Evolutionary conservation across 2,113 vertebrate genomes (phyloP).

Genomic region (Gobiocypris rarus): DNA sequence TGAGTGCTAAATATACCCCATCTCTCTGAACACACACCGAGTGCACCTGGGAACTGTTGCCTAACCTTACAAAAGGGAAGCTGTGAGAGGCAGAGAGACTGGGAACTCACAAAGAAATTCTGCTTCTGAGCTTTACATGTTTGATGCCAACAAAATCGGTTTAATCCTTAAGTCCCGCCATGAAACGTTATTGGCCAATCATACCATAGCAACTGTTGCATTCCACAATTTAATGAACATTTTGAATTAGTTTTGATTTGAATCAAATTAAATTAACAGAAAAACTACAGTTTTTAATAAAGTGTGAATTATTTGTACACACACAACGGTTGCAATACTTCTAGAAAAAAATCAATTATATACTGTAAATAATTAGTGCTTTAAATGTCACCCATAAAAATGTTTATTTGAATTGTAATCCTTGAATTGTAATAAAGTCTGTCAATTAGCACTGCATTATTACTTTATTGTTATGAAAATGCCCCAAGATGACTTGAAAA

Average conservation of each 20-base stretch:
- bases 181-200: background rate
- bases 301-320: background rate
- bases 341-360: too few species aligned
- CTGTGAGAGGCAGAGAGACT: background rate
- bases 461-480: too few species aligned
- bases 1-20: constrained; percentile 30
- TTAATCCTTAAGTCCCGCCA: background rate
- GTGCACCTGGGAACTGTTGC: constrained; percentile 29
- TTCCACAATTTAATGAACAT: background rate
- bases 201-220: background rate
- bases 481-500: too few species aligned
- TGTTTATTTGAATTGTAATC: too few species aligned
- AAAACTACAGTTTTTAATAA: background rate
- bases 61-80: constrained; percentile 15
- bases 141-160: background rate
- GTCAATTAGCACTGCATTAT: too few species aligned
- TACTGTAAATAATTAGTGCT: too few species aligned
- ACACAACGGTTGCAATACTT: background rate
- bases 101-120: background rate
- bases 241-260: too few species aligned
- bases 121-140: background rate
- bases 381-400: too few species aligned
- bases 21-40: constrained; percentile 1
- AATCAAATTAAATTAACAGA: background rate
- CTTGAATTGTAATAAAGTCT: too few species aligned